Conservation (phyloP, 2,888 invertebrate species). For the Yponomeuta malinellus region DNA sequence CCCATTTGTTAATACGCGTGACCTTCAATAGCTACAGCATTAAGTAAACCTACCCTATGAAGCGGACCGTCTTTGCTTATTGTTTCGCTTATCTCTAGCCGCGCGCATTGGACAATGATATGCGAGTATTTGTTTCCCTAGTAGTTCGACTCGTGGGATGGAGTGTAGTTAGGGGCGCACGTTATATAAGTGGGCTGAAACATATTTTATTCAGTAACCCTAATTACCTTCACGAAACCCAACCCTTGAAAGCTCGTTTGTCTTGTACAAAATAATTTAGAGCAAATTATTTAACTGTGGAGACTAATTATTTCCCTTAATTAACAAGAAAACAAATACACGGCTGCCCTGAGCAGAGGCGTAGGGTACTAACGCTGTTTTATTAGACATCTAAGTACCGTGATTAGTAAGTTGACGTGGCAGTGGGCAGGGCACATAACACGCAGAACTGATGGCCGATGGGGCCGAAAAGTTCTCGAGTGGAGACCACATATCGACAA, state of each 20-base stretch:
- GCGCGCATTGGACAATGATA: too few species aligned
- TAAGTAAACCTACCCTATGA: too few species aligned
- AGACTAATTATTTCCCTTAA: slow-evolving; percentile 6
- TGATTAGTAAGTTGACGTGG: not conserved
- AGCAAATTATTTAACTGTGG: slow-evolving; percentile 14
- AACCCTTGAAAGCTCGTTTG: slow-evolving; percentile 1
- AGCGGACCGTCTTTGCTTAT: too few species aligned
- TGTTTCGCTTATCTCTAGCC: too few species aligned
- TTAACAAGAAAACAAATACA: slow-evolving; percentile 19
- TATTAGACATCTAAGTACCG: not conserved
- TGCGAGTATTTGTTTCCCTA: too few species aligned
- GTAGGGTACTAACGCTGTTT: not conserved
- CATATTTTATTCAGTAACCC: slow-evolving; percentile 8
- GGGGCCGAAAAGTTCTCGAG: too few species aligned
- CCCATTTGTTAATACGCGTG: too few species aligned
- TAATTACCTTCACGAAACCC: slow-evolving; percentile 10
- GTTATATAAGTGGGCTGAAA: not conserved
- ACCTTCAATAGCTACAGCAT: too few species aligned
- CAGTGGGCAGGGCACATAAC: too few species aligned
- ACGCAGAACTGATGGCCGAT: too few species aligned
- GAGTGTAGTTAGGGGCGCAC: not conserved
- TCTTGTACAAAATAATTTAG: slow-evolving; percentile 15
- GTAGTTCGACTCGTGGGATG: too few species aligned
- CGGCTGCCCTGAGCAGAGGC: not conserved
- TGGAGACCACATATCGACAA: too few species aligned